phyloP scores from a whole-genome alignment of 2,888 invertebrate genomes.

The Nomada hirtipes region DNA sequence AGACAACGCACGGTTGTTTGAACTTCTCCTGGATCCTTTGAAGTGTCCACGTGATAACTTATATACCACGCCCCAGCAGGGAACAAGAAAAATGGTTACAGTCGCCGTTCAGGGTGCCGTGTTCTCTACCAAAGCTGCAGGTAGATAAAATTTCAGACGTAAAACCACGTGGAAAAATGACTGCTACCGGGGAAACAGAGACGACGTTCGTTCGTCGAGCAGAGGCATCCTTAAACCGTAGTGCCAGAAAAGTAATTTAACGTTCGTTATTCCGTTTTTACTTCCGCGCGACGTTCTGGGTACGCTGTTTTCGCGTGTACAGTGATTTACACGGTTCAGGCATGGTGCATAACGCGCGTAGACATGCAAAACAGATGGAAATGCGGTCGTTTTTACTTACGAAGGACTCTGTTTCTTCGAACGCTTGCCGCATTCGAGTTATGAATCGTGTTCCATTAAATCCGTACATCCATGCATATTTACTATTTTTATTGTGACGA shows the following conservation, averaged over 20 bases:
- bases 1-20: background rate
- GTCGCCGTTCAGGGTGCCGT: background rate
- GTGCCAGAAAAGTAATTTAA: conserved; percentile 39
- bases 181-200: background rate
- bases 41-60: background rate
- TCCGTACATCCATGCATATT: background rate
- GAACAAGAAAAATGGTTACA: background rate
- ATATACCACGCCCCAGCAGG: background rate
- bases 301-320: conserved; percentile 14
- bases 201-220: background rate
- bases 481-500: too few relatives aligned
- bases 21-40: background rate
- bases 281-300: conserved; percentile 1
- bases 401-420: background rate
- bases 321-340: conserved; percentile 42
- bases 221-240: conserved; percentile 13
- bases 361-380: conserved; percentile 46
- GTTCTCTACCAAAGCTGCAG: background rate
- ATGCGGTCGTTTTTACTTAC: conserved; percentile 20
- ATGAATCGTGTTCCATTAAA: background rate
- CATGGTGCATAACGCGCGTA: conserved; percentile 1
- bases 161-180: background rate
- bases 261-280: conserved; percentile 24
- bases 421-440: background rate
- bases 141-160: conserved; percentile 1